phyloP scores from a whole-genome alignment of 2,113 vertebrate species.

The Dasyurus viverrinus region DNA sequence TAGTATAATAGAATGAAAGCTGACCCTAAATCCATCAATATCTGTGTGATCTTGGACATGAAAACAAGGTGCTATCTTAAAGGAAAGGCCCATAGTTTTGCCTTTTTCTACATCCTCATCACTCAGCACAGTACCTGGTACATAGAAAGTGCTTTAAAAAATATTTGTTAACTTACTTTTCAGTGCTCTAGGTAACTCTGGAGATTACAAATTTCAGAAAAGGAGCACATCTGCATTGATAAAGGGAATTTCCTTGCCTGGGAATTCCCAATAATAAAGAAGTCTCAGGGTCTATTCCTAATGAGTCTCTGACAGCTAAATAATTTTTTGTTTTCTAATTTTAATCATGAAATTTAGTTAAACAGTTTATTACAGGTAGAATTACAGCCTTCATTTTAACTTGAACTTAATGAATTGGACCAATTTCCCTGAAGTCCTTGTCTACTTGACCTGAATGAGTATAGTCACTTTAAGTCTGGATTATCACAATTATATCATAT shows the following conservation, averaged over 20 bases:
- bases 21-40: background rate
- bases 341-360: background rate
- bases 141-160: background rate
- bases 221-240: background rate
- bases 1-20: background rate
- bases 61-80: background rate
- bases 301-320: background rate
- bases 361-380: background rate
- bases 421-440: background rate
- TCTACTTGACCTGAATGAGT: background rate
- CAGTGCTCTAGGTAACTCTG: background rate
- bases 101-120: background rate
- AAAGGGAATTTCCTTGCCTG: background rate
- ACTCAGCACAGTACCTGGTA: background rate
- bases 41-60: background rate
- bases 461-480: background rate
- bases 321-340: background rate
- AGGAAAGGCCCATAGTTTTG: background rate
- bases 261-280: background rate
- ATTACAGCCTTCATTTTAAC: background rate
- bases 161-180: background rate
- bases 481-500: background rate
- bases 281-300: background rate
- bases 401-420: background rate
- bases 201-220: background rate